A percentile compares a stretch with the other conserved stretches of the same genome.
Conservation (phyloP, 2,888 invertebrate species). For the Clivina fossor region DNA sequence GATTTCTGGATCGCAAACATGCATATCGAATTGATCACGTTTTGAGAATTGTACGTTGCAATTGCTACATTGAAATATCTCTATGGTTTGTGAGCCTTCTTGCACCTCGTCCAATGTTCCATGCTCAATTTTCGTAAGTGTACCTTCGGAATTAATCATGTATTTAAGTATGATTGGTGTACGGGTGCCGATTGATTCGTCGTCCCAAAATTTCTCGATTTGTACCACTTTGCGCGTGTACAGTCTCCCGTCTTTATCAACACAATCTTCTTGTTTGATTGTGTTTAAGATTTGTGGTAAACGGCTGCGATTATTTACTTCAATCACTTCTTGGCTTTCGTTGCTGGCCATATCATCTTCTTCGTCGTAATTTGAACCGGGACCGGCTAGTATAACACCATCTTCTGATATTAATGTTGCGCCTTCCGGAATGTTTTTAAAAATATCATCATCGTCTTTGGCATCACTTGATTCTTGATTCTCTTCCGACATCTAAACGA, state of each 20-base stretch:
- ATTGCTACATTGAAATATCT: slow-evolving; percentile 54
- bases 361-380: slow-evolving; percentile 25
- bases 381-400: slow-evolving; percentile 28
- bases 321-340: slow-evolving; percentile 35
- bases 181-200: slow-evolving; percentile 41
- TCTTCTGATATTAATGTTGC: slow-evolving; percentile 38
- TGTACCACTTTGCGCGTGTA: slow-evolving; percentile 60
- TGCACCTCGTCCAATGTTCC: slow-evolving; percentile 41
- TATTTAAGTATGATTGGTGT: slow-evolving; percentile 44
- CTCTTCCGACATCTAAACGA: slow-evolving; percentile 31
- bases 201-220: slow-evolving; percentile 60
- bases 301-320: slow-evolving; percentile 35
- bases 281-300: slow-evolving; percentile 52
- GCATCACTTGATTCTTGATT: slow-evolving; percentile 4
- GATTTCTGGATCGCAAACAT: slow-evolving; percentile 49
- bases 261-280: slow-evolving; percentile 54
- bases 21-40: slow-evolving; percentile 53
- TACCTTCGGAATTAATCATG: slow-evolving; percentile 41
- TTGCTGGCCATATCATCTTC: slow-evolving; percentile 25
- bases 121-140: slow-evolving; percentile 41
- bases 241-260: slow-evolving; percentile 55
- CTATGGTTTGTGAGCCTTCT: slow-evolving; percentile 41
- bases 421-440: slow-evolving; percentile 21
- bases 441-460: slow-evolving; percentile 19
- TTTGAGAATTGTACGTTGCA: slow-evolving; percentile 55